Evolutionary conservation across 2,113 vertebrate species (phyloP), one percentile per base, ranked within the genome.

Genomic region (Ursus arctos): DNA sequence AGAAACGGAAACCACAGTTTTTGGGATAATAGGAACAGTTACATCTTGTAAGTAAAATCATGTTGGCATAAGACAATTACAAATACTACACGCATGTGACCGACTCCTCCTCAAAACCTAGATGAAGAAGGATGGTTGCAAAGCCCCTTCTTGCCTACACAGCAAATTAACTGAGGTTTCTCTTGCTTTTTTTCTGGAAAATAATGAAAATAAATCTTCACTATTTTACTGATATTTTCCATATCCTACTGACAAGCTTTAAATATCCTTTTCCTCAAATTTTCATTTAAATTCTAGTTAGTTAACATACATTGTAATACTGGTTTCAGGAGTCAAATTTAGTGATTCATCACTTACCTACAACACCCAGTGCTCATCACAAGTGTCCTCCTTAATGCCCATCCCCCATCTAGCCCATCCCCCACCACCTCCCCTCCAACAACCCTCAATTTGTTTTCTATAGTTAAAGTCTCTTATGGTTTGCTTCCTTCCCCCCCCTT

Each of bases 181-280:
- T 36, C 19, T 67, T 57, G 4, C 0, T 57, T 92, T 26, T 55
- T 67, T 55, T 15, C 65, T n/a, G 0, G 72, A 90, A 98, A 95
- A 74, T 55, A 95, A 76, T 88, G 72, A 69, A 92, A 76, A 88
- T 26, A 92, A 76, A 94, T 71, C 47, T 57, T 81, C 43, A 57
- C 43, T 43, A 36, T 85, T 87, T 71, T 53, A 53, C 57, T 21
- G 43, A 33, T 31, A 65, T 84, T 96, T 86, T 85, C 85, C 88
- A 15, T 77, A 77, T 14, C 21, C 57, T 63, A 71, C 84, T 69
- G 71, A 88, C 51, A 81, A 74, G 51, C 13, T 87, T 95, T 19
- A 22, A 40, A 43, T 16, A 40, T 43, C 14, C 69, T 83, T n/a
- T 36, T 36, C 14, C 33, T 69, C 33, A 36, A 69, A 19, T 69